Percentiles rank a stretch among this genome's conserved stretches.
These are phyloP conservation scores for Atherinosoma microstoma DNA, from an alignment of 2,797 vertebrate genomes.

Conservation along the genomic window DNA sequence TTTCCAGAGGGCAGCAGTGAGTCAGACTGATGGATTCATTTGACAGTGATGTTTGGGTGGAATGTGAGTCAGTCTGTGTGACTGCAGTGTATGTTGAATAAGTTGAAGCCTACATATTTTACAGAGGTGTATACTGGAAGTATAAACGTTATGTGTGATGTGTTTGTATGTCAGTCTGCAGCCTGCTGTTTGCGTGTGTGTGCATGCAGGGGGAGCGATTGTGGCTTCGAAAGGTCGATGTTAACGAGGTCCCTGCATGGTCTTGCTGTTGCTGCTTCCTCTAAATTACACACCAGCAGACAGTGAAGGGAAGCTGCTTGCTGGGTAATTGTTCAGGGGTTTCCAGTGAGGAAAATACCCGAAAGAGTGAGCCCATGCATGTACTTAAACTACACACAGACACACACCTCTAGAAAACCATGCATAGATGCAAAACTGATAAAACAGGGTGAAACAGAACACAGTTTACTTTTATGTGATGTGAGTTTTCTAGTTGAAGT, in stretches of 20 bases:
- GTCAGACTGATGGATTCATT: slow-evolving; percentile 43
- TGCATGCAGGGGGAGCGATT: slow-evolving; percentile 11
- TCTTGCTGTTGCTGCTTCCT: slow-evolving; percentile 52
- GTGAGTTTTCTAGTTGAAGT: background rate
- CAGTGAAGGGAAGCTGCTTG: slow-evolving; percentile 53
- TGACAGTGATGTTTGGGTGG: background rate
- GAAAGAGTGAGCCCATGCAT: slow-evolving; percentile 16
- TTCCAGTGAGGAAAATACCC: slow-evolving; percentile 66
- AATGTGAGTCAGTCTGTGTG: background rate
- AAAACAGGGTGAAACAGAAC: background rate
- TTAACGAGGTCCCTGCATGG: slow-evolving; percentile 59
- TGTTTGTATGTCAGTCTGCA: slow-evolving; percentile 17
- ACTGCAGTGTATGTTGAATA: background rate
- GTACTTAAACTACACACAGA: background rate
- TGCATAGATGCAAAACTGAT: background rate
- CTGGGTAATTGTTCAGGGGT: slow-evolving; percentile 63
- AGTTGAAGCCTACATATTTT: no score
- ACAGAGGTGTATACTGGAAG: background rate
- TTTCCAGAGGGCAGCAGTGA: slow-evolving; percentile 97
- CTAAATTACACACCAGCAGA: slow-evolving; percentile 65
- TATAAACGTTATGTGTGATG: slow-evolving; percentile 1
- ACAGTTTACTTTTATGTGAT: background rate
- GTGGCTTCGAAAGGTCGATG: slow-evolving; percentile 39
- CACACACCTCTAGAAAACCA: background rate
- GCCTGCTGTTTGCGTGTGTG: slow-evolving; percentile 25